These are phyloP conservation scores for Palythoa caribaeorum DNA, from an alignment of 92 coral and sea anemone species.

Conservation along the genomic window DNA sequence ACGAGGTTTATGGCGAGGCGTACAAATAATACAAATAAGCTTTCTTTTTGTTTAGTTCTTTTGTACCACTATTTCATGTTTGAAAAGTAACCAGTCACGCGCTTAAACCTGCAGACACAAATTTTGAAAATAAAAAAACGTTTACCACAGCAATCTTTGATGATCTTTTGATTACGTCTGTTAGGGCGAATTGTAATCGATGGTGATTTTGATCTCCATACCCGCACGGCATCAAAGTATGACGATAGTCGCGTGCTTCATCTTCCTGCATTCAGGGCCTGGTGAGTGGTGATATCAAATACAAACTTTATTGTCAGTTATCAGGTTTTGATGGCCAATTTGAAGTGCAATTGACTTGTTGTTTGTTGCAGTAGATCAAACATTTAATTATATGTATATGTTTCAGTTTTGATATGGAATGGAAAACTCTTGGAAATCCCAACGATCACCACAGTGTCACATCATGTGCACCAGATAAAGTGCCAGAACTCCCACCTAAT, in stretches of 20 bases:
- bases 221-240: constrained; percentile 98
- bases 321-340: neutral
- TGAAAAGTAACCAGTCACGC: too few species aligned
- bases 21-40: too few species aligned
- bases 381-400: neutral
- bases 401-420: constrained; percentile 83
- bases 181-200: constrained; percentile 87
- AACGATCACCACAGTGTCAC: constrained; percentile 88
- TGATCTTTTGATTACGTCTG: neutral
- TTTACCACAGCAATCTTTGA: neutral
- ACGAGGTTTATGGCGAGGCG: too few species aligned
- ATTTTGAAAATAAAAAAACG: too few species aligned
- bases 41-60: too few species aligned
- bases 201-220: constrained; percentile 95
- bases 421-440: constrained; percentile 88
- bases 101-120: too few species aligned
- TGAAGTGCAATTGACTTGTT: neutral
- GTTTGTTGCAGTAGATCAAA: neutral
- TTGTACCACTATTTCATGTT: too few species aligned
- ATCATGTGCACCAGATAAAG: constrained; percentile 91
- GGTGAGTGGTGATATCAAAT: constrained; percentile 65
- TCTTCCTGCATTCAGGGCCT: constrained; percentile 85
- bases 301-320: neutral
- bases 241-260: constrained; percentile 97
- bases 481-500: constrained; percentile 96